Percentiles rank a stretch among this genome's conserved stretches.
These are phyloP conservation scores for Lasiommata megera DNA, from an alignment of 2,888 invertebrate species.

Conservation along the genomic window DNA sequence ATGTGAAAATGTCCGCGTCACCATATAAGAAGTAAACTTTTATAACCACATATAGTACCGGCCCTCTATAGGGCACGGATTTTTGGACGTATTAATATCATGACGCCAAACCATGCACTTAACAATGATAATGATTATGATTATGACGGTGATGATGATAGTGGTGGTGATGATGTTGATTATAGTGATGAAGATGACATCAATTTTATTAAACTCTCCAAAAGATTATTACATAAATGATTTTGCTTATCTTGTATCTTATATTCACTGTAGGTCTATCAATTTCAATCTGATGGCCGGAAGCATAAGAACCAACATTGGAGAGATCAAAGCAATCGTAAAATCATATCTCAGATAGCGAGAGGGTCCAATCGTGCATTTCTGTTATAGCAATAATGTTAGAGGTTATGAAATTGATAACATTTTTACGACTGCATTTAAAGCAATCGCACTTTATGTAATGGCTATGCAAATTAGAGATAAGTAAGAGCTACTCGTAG, in stretches of 20 bases:
- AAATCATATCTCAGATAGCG: neutral
- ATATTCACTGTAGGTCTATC: neutral
- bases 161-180: too few species aligned
- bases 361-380: neutral
- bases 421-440: neutral
- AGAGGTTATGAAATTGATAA: constrained; percentile 1
- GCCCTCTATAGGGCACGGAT: too few species aligned
- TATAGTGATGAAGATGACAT: too few species aligned
- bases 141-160: too few species aligned
- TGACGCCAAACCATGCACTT: too few species aligned
- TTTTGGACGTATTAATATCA: too few species aligned
- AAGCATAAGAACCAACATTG: neutral
- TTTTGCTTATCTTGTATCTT: too few species aligned
- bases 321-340: constrained; percentile 4
- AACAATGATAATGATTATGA: too few species aligned
- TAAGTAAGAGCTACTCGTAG: too few species aligned
- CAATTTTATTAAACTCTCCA: neutral
- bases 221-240: neutral
- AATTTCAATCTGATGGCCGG: neutral
- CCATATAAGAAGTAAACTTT: too few species aligned
- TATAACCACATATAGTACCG: too few species aligned
- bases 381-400: neutral
- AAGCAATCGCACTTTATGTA: constrained; percentile 1
- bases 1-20: too few species aligned
- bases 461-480: neutral